Base-by-base conservation (phyloP, 2,113 vertebrate genomes). In the Callospermophilus lateralis region DNA sequence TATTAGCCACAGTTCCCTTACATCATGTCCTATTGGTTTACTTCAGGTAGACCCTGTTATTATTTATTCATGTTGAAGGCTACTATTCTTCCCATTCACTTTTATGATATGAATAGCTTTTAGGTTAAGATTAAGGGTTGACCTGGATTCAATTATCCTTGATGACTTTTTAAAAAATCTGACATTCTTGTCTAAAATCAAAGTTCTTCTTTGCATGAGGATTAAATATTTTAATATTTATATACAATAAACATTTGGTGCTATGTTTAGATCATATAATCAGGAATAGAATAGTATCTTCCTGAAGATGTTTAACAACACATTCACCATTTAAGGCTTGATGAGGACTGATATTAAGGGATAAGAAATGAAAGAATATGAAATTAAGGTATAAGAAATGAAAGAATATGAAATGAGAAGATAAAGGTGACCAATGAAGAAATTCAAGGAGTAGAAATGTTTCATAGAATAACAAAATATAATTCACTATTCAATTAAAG, bases 231-330 rank as follows among this genome's bases (percentile, higher is more conserved):
- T 89, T 94, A 89, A 63, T 83, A 88, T 88, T 76, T 34, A 39
- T 78, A 61, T 39, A 92, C 16, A 94, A 89, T 88, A 95, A 94
- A 63, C 90, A 97, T 68, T 91, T 93, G 67, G 92, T 92, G 26
- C 16, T 84, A 76, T 79, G 51, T 86, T 96, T 92, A 84, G 84
- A 92, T 90, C 67, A 81, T 32, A 72, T 89, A 95, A 94, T 95
- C 61, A 93, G n/a, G 34, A 73, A 95, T 94, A 91, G 95, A 94
- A 94, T 3, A 70, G n/a, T 19, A 88, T 6, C 28, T 15, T n/a
- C 55, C 16, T 65, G 20, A 92, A 86, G n/a, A 76, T 94, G 28
- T 81, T 90, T 42, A 94, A 81, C 30, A 96, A 67, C 48, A 87
- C n/a, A 89, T 65, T 93, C 24, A 73, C 39, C 51, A 85, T 32